Evolutionary conservation across 1,140 invertebrate species (phyloP).

Genomic region (Drosophila bipectinata): DNA sequence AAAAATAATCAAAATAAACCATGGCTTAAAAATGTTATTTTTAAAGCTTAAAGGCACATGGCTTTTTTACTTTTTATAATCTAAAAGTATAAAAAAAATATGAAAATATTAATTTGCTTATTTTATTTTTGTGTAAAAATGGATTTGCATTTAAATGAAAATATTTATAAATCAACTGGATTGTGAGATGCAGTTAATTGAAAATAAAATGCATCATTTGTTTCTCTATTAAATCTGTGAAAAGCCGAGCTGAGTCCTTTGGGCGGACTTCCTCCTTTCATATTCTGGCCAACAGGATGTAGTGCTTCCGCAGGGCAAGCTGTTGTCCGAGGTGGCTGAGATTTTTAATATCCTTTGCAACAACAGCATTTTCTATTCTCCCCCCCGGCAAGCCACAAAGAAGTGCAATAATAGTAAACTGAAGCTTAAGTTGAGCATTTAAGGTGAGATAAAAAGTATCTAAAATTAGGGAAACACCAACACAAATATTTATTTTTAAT

Average conservation of each 20-base stretch:
- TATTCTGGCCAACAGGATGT: not conserved
- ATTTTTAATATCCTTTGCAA: constrained; percentile 1
- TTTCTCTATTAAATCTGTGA: not conserved
- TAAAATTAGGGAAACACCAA: no score
- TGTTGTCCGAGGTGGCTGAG: not conserved
- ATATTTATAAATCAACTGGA: not conserved
- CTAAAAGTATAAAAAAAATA: not conserved
- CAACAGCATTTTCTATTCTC: not conserved
- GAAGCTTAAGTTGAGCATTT: no score
- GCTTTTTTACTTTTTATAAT: not conserved
- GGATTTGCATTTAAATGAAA: constrained; percentile 19
- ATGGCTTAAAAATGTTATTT: not conserved
- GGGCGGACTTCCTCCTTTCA: not conserved
- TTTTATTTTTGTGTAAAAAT: not conserved
- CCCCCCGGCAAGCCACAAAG: not conserved
- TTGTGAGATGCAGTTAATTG: not conserved
- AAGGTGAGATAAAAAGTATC: no score
- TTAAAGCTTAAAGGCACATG: not conserved
- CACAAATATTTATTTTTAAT: not conserved
- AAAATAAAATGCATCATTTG: not conserved
- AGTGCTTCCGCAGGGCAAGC: not conserved
- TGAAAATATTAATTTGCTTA: not conserved
- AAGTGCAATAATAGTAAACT: not conserved
- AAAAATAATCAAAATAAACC: not conserved
- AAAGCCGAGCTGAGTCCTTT: not conserved